These are phyloP conservation scores for Coenonympha arcania DNA, from an alignment of 2,888 invertebrate species.

Conservation along the genomic window DNA sequence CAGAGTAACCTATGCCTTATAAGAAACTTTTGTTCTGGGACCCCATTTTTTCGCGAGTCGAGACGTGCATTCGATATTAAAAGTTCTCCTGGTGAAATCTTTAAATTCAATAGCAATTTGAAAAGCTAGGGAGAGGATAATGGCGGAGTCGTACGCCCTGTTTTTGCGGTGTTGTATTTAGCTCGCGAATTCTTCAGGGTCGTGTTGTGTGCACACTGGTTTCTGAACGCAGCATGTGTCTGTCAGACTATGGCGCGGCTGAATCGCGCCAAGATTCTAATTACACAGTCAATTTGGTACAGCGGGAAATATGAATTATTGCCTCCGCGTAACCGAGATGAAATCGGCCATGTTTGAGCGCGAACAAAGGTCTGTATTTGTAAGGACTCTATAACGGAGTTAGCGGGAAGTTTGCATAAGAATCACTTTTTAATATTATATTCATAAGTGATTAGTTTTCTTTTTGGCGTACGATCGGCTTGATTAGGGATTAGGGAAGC, in stretches of 20 bases:
- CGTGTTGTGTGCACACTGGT: slow-evolving; percentile 67
- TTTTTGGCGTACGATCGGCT: slow-evolving; percentile 42
- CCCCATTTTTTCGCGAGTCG: slow-evolving; percentile 43
- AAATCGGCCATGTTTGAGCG: slow-evolving; percentile 59
- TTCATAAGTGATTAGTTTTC: slow-evolving; percentile 49
- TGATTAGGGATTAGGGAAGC: slow-evolving; percentile 27
- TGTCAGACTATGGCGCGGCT: slow-evolving; percentile 46
- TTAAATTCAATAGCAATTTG: slow-evolving; percentile 71
- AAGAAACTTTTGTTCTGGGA: slow-evolving; percentile 43
- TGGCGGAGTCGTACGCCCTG: slow-evolving; percentile 57
- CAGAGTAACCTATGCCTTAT: slow-evolving; percentile 34
- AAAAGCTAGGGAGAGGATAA: slow-evolving; percentile 63
- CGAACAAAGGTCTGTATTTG: slow-evolving; percentile 45
- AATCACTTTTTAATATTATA: slow-evolving; percentile 45
- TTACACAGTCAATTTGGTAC: slow-evolving; percentile 72
- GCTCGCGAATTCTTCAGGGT: slow-evolving; percentile 65
- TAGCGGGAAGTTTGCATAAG: slow-evolving; percentile 58
- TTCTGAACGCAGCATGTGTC: slow-evolving; percentile 64
- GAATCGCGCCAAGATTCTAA: slow-evolving; percentile 61
- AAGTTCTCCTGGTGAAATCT: slow-evolving; percentile 66
- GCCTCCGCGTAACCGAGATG: slow-evolving; percentile 58
- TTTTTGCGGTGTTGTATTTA: slow-evolving; percentile 71
- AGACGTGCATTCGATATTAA: slow-evolving; percentile 64
- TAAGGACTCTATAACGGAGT: slow-evolving; percentile 41
- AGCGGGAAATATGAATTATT: slow-evolving; percentile 67